Base-by-base conservation (phyloP, 2,113 vertebrate genomes). In the Lagopus leucura region DNA sequence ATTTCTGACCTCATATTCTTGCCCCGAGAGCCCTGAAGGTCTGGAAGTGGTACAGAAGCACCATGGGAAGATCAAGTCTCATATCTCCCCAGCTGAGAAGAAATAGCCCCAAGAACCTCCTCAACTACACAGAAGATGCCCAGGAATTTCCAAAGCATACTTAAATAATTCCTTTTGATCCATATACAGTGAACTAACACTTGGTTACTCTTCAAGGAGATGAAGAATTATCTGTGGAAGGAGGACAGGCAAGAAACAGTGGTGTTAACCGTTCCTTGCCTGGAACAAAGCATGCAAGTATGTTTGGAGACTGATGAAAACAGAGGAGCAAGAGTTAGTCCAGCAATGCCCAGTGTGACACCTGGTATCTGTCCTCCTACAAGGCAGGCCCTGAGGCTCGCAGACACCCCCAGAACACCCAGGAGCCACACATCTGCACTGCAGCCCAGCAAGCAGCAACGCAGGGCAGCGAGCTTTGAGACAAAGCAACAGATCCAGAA, bases 91-190 rank as follows among this genome's bases (percentile, higher is more conserved):
- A 1, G 45, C 5, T 28, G 84, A 77, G 64, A 67, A 88, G 7
- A 92, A 92, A 93, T 0, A 92, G 55, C 72, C 34, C 38, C 63
- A 52, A 75, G 47, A 92, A 80, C 13, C 27, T 91, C 30, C 69
- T 74, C 72, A 88, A 76, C 82, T 79, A 42, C 13, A 60, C 8
- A 78, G 25, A 42, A 47, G 78, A 82, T 52, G 38, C 67, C 55
- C 15, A 27, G 4, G 71, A 87, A 72, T 47, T 89, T 66, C 72
- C 65, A 89, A 80, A 36, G 47, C 55, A 58, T 0, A 0, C 52
- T 92, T 88, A 78, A 89, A 91, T 86, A 92, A 92, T 72, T 92
- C 57, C 27, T 86, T 88, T 88, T 92, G 61, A 82, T 92, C 47
- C 71, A n/a, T 75, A 72, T 74, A 47, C 34, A 22, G 63, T 45